Percentiles rank a stretch among this genome's conserved stretches.
Conservation (phyloP, 2,797 vertebrate species). For the Phataginus tricuspis region DNA sequence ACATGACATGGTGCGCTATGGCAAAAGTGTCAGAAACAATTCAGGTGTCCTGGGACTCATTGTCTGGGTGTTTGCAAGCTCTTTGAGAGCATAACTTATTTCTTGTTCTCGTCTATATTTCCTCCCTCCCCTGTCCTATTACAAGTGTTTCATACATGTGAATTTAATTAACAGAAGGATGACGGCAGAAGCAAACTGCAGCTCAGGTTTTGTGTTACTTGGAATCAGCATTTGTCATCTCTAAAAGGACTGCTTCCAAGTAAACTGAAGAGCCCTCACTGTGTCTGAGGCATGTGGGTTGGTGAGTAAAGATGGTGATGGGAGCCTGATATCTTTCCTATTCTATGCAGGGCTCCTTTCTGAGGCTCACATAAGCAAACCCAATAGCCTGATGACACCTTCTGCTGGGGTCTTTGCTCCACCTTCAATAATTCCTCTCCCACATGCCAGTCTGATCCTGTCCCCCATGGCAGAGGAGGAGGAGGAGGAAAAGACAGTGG, state of each 20-base stretch:
- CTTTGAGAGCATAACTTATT: neutral
- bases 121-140: neutral
- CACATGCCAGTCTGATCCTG: neutral
- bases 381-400: neutral
- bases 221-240: neutral
- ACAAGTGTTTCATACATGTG: neutral
- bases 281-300: neutral
- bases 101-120: neutral
- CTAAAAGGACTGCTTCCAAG: neutral
- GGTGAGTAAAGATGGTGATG: neutral
- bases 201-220: neutral
- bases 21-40: neutral
- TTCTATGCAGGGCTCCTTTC: neutral
- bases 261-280: neutral
- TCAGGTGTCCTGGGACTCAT: neutral
- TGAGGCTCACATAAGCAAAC: neutral
- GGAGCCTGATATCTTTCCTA: accelerated
- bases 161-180: constrained; percentile 30
- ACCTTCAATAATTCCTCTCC: neutral
- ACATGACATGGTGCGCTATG: accelerated
- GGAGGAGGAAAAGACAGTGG: neutral
- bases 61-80: neutral
- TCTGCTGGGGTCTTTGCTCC: neutral
- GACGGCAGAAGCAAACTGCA: neutral
- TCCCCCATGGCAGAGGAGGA: neutral